phyloP scores from a whole-genome alignment of 2,888 invertebrate genomes.

The Agonopterix arenella region DNA sequence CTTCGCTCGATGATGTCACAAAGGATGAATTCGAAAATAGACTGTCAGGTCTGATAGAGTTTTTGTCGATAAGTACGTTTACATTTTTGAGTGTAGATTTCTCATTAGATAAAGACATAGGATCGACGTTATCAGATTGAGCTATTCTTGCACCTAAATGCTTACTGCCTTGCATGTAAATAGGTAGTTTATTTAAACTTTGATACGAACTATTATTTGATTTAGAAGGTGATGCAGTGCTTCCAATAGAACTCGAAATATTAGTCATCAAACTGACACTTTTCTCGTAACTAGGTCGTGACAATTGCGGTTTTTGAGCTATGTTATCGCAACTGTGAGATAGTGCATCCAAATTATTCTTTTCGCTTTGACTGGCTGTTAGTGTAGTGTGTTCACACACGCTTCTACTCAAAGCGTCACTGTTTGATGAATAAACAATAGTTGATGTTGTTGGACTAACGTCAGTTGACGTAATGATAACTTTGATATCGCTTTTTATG shows the following conservation, averaged over 20 bases:
- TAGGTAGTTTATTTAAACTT: constrained; percentile 66
- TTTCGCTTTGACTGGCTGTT: constrained; percentile 56
- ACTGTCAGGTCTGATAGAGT: constrained; percentile 68
- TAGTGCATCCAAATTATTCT: constrained; percentile 53
- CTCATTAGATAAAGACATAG: constrained; percentile 79
- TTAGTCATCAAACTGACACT: constrained; percentile 53
- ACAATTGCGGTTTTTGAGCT: constrained; percentile 34
- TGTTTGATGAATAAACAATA: constrained; percentile 33
- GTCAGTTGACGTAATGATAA: constrained; percentile 57
- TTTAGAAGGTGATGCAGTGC: constrained; percentile 40
- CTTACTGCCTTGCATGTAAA: constrained; percentile 88
- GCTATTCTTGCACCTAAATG: constrained; percentile 92
- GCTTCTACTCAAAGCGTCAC: constrained; percentile 55
- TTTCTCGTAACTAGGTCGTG: constrained; percentile 49
- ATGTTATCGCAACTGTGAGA: constrained; percentile 63
- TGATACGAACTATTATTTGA: constrained; percentile 58
- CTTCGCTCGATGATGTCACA: constrained; percentile 75
- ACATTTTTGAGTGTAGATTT: constrained; percentile 66
- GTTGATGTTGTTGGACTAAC: constrained; percentile 47
- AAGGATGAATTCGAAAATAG: constrained; percentile 77
- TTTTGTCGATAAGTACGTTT: constrained; percentile 81
- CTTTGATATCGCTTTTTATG: constrained; percentile 51
- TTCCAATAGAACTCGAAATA: constrained; percentile 35
- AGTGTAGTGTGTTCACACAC: constrained; percentile 54
- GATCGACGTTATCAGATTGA: constrained; percentile 90